Conservation (phyloP, 1,140 invertebrate species). For the Hycleus phaleratus region DNA sequence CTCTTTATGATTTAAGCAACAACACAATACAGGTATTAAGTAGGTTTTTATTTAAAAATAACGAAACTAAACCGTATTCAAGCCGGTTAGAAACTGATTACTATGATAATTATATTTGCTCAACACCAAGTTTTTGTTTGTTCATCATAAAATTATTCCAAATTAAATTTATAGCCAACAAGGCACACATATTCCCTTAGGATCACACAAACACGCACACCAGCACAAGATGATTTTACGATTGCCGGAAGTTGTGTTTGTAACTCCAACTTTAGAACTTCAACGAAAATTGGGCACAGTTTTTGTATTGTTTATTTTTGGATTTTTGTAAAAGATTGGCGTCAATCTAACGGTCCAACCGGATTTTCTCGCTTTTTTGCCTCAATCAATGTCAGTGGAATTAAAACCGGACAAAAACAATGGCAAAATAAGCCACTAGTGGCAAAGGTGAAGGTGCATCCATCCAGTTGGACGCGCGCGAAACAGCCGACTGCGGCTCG, state of each 20-base stretch:
- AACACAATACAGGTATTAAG: too few relatives aligned
- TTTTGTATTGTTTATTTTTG: too few relatives aligned
- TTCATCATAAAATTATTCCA: conserved; percentile 11
- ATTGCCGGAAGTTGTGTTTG: neutral
- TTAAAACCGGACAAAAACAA: too few relatives aligned
- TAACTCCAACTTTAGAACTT: neutral
- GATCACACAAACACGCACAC: neutral
- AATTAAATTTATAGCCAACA: neutral
- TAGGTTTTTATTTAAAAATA: too few relatives aligned
- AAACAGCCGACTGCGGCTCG: conserved; percentile 9
- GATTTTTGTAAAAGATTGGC: too few relatives aligned
- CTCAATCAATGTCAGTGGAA: neutral
- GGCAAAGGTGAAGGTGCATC: conserved; percentile 5
- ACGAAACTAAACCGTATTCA: neutral
- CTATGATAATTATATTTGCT: conserved; percentile 7
- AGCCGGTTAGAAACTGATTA: conserved; percentile 4
- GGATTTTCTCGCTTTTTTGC: neutral
- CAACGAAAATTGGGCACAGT: too few relatives aligned
- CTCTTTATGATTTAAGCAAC: too few relatives aligned
- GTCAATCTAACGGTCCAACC: neutral
- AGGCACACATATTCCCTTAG: too few relatives aligned
- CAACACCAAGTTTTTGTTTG: conserved; percentile 9
- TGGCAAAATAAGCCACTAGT: neutral
- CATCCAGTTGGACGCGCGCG: conserved; percentile 7
- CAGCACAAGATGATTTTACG: neutral